Conservation (phyloP, 37 sponge, comb jelly and placozoan species). For the Cladorhizidae sp. region DNA sequence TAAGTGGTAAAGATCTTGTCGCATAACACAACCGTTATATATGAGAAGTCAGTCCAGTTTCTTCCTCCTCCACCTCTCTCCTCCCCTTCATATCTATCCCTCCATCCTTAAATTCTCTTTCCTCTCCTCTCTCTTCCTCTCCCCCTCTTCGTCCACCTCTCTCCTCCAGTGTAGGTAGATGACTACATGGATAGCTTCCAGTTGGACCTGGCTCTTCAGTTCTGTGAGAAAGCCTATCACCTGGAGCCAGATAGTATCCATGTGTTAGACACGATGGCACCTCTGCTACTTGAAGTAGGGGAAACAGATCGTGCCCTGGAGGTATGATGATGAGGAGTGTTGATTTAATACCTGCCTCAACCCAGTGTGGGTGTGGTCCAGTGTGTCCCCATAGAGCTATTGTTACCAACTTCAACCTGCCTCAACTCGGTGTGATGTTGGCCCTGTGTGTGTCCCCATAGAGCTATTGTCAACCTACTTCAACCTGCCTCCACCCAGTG, state of each 20-base stretch:
- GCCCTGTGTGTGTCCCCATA: too few species aligned
- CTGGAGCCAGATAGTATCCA: constrained; percentile 28
- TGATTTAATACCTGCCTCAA: too few species aligned
- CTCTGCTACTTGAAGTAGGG: constrained; percentile 67
- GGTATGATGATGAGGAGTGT: too few species aligned
- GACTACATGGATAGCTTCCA: constrained; percentile 55
- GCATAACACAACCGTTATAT: too few species aligned
- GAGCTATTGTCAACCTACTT: too few species aligned
- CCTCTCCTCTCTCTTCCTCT: not conserved
- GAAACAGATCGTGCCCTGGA: constrained; percentile 54
- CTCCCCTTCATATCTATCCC: not conserved
- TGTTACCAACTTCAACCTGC: too few species aligned
- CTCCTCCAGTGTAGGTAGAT: not conserved
- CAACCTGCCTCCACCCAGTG: too few species aligned
- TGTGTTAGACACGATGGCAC: constrained; percentile 59
- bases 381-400: too few species aligned
- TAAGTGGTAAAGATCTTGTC: too few species aligned
- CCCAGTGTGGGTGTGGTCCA: too few species aligned
- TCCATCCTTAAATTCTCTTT: not conserved
- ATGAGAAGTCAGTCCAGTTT: not conserved
- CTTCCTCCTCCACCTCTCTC: not conserved
- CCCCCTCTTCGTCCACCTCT: not conserved
- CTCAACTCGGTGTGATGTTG: too few species aligned
- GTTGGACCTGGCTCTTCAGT: constrained; percentile 47
- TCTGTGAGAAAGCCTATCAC: constrained; percentile 54